These are phyloP conservation scores for Chymomyza costata DNA, from an alignment of 1,140 invertebrate genomes.

Conservation along the genomic window DNA sequence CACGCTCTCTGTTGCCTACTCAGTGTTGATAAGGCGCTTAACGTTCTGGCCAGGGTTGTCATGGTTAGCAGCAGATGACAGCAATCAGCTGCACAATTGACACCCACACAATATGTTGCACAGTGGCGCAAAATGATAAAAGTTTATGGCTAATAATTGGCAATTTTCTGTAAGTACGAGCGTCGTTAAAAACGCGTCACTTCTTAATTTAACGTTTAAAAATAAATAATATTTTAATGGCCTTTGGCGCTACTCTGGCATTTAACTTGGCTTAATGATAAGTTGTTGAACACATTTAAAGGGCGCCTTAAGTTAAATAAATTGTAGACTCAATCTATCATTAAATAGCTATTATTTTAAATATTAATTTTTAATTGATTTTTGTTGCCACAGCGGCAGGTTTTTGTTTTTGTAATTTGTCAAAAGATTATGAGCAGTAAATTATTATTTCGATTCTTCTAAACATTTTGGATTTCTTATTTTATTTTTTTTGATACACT, in stretches of 20 bases:
- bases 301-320: conserved; percentile 22
- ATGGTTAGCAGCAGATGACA: conserved; percentile 8
- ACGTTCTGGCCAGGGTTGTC: no score
- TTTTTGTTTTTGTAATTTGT: conserved; percentile 48
- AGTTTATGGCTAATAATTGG: conserved; percentile 12
- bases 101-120: not conserved
- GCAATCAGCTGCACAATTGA: conserved; percentile 55
- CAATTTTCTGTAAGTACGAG: conserved; percentile 4
- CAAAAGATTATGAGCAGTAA: conserved; percentile 36
- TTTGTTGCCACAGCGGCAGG: conserved; percentile 9
- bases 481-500: no score
- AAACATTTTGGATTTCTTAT: conserved; percentile 8
- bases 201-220: no score
- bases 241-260: conserved; percentile 22
- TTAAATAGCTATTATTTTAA: conserved; percentile 15
- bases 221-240: conserved; percentile 13
- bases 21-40: not conserved
- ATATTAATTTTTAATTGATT: conserved; percentile 69
- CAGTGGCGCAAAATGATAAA: conserved; percentile 17
- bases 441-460: conserved; percentile 36
- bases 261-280: conserved; percentile 32
- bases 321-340: no score
- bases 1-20: conserved; percentile 8
- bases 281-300: conserved; percentile 4
- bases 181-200: conserved; percentile 40